Base-by-base conservation (phyloP, 1,140 invertebrate genomes). In the Magallana gigas region DNA sequence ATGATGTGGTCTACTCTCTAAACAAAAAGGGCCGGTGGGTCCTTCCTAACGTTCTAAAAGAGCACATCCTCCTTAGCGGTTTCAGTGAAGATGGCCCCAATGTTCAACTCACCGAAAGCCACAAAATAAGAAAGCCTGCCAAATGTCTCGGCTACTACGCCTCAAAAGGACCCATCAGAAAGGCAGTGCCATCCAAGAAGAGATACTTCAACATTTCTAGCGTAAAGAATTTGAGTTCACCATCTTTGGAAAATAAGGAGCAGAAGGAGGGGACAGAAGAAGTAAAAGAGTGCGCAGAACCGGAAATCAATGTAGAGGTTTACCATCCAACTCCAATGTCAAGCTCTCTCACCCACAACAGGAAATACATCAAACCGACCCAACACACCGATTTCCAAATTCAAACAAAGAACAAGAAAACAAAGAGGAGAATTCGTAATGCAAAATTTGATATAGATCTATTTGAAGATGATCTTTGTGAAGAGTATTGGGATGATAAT, bases 291-390 rank as follows among this genome's bases (percentile, higher is more conserved):
- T 57, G 57, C 36, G 4, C 16, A 3, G 76, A 57, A 86, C 64
- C 85, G 7, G 64, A 86, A 23, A 23, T 86, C 29, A 58, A 48
- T 16, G 57, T 86, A 14, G 71, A 86, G 16, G 23, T 86, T 57
- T 58, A 57, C 57, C 71, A 80, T 16, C 85, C 85, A 29, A 71
- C 62, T 23, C 68, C 85, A 14, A 76, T 36, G 16, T 57, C 85
- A 36, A 86, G 85, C 58, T 86, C 85, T 29, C 56, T 86, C 14
- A 76, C 85, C n/a, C 85, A 86, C 85, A 86, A 86, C 76, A 23
- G 56, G 8, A 86, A 86, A 58, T 86, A 86, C 68, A 76, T 86
- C 64, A 64, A 57, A 57, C 81, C 81, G 6, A 1, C 18, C 18
- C 57, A 57, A 11, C 8, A 57, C n/a, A 56, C 12, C 5, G 81